phyloP scores from a whole-genome alignment of 2,888 invertebrate genomes.

The Ptychoptera albimana region DNA sequence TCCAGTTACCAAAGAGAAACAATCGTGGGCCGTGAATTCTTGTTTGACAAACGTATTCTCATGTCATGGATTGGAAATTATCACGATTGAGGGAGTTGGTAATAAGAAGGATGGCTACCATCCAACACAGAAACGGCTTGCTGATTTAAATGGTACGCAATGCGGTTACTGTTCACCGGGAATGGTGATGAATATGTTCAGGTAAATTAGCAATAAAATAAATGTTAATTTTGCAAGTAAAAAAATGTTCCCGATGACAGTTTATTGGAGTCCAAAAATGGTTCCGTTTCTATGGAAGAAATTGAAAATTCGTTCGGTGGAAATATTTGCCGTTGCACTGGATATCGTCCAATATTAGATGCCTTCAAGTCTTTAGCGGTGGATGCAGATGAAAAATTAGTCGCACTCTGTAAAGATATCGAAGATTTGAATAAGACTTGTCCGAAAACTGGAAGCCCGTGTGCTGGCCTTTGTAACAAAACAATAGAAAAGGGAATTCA shows the following conservation, averaged over 20 bases:
- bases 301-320: conserved; percentile 48
- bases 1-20: conserved; percentile 7
- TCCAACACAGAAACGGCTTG: conserved; percentile 40
- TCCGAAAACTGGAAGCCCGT: conserved; percentile 15
- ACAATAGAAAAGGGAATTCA: conserved; percentile 10
- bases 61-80: conserved; percentile 45
- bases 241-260: conserved; percentile 32
- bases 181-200: conserved; percentile 55
- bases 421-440: conserved; percentile 28
- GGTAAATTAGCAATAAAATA: too few species aligned
- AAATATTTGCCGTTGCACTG: conserved; percentile 51
- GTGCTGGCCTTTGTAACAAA: conserved; percentile 9
- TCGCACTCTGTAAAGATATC: conserved; percentile 20
- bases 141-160: conserved; percentile 45
- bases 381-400: conserved; percentile 25
- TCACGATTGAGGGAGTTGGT: conserved; percentile 52
- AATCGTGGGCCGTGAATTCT: conserved; percentile 9
- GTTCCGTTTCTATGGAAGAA: conserved; percentile 34
- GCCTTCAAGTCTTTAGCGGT: conserved; percentile 37
- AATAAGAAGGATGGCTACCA: conserved; percentile 42
- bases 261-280: conserved; percentile 26
- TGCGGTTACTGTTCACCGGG: conserved; percentile 59
- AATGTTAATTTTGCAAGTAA: conserved; percentile 22
- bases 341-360: conserved; percentile 37
- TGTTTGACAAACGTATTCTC: conserved; percentile 42